phyloP scores from a whole-genome alignment of 2,113 vertebrate genomes.

The Carassius auratus region DNA sequence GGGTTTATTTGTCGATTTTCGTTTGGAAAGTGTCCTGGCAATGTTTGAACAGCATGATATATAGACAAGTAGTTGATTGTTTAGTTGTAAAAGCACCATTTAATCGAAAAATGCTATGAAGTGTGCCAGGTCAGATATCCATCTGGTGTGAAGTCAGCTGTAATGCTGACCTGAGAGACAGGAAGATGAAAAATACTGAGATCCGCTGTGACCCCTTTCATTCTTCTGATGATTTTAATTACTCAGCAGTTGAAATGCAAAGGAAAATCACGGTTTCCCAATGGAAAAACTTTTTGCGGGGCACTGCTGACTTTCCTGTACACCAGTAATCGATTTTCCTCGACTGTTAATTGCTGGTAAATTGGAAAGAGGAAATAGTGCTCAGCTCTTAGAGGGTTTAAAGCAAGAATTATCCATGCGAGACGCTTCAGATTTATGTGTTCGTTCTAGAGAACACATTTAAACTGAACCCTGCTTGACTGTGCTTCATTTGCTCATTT shows the following conservation, averaged over 20 bases:
- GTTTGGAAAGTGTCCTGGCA: constrained; percentile 17
- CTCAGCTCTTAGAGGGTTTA: constrained; percentile 19
- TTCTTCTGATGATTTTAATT: constrained; percentile 49
- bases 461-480: constrained; percentile 30
- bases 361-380: constrained; percentile 33
- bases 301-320: constrained; percentile 20
- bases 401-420: not conserved
- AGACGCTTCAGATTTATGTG: constrained; percentile 21
- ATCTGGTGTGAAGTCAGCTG: constrained; percentile 37
- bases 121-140: constrained; percentile 6
- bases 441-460: constrained; percentile 28
- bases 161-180: constrained; percentile 9
- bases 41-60: constrained; percentile 23
- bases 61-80: constrained; percentile 4
- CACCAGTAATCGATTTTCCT: constrained; percentile 45
- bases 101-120: constrained; percentile 38
- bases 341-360: constrained; percentile 39
- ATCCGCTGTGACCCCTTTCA: not conserved
- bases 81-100: constrained; percentile 21
- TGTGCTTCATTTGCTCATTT: constrained; percentile 13
- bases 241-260: constrained; percentile 32
- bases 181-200: constrained; percentile 33
- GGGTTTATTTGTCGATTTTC: not conserved
- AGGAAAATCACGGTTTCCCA: constrained; percentile 11
- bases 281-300: not conserved